These are phyloP conservation scores for Mesoclemmys tuberculata DNA, from an alignment of 2,113 vertebrate genomes.

Conservation along the genomic window DNA sequence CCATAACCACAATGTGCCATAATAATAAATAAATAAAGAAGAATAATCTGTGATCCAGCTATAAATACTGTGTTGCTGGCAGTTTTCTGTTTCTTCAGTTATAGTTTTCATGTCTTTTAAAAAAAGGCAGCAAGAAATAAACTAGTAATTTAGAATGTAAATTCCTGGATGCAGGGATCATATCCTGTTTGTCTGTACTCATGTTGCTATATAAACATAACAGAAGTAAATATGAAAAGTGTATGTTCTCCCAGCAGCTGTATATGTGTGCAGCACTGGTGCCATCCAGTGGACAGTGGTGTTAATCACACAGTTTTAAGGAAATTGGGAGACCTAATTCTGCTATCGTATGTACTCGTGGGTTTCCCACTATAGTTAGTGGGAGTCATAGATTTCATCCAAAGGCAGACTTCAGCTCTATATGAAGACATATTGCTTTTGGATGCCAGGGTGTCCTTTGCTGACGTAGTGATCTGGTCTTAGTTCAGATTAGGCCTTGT, in stretches of 20 bases:
- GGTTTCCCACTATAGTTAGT: background rate
- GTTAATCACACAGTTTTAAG: fast-evolving
- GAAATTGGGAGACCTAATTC: background rate
- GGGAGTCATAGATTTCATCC: background rate
- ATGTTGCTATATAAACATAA: background rate
- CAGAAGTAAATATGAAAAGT: fast-evolving
- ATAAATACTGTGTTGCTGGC: fast-evolving
- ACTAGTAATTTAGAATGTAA: background rate
- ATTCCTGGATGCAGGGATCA: background rate
- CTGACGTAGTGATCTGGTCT: background rate
- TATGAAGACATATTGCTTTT: background rate
- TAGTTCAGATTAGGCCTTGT: background rate
- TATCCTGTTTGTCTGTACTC: background rate
- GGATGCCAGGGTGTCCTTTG: background rate
- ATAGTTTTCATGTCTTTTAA: background rate
- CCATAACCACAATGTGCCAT: fast-evolving
- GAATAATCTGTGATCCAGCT: fast-evolving
- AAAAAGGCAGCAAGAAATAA: background rate
- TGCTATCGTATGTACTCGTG: background rate
- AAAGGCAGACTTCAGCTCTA: background rate
- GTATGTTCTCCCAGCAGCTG: fast-evolving
- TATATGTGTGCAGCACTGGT: fast-evolving
- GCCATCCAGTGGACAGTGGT: background rate
- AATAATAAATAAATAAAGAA: background rate
- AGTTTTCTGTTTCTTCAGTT: background rate